Conservation (phyloP, 2,888 invertebrate species). For the Drosophila ezoana region DNA sequence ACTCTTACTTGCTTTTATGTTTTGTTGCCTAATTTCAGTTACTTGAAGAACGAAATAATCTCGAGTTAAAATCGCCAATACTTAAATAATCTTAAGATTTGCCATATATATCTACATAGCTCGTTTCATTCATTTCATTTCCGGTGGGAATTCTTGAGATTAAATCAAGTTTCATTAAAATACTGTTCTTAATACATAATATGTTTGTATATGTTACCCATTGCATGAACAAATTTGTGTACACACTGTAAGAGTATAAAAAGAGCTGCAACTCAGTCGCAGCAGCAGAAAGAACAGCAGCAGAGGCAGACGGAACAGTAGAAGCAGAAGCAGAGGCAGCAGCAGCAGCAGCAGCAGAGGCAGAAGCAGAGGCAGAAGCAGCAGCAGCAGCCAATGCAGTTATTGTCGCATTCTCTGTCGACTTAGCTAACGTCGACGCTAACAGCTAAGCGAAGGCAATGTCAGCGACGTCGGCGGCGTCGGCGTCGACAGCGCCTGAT, state of each 20-base stretch:
- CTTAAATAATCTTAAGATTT: no score
- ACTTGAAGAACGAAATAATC: no score
- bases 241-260: background rate
- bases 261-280: no score
- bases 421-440: background rate
- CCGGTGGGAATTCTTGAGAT: no score
- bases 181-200: no score
- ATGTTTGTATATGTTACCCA: background rate
- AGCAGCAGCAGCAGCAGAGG: background rate
- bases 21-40: no score
- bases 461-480: background rate
- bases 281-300: background rate
- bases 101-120: no score
- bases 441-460: conserved; percentile 23
- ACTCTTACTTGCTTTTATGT: no score
- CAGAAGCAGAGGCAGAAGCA: background rate
- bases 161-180: no score
- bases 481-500: conserved; percentile 19
- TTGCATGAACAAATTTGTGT: background rate
- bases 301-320: background rate
- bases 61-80: no score
- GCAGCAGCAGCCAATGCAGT: conserved; percentile 3
- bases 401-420: background rate
- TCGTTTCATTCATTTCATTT: no score
- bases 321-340: background rate